Base-by-base conservation (phyloP, 2,888 invertebrate species). In the Caenorhabditis parvicauda region DNA sequence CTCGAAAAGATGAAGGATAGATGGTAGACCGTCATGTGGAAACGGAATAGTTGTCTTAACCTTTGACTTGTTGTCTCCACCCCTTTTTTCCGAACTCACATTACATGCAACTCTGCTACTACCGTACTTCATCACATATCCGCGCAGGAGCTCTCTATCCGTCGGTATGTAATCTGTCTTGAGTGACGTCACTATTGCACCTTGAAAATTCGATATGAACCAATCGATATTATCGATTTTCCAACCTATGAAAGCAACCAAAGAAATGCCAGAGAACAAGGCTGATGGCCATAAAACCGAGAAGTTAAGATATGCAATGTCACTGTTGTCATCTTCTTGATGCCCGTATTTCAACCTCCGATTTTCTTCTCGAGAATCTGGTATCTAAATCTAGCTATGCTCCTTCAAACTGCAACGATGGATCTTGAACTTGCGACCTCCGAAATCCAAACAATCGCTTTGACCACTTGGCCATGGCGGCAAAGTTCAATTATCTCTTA, bases 261-360 rank as follows among this genome's bases (percentile, higher is more conserved):
- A 22, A 7, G 70, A 70, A 12, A 64, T 29, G n/a, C 59, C 22
- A 9, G 64, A 54, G 37, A 70, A 67, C 17, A 67, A n/a, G 9
- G 54, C 22, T 5, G 65, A 62, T 2, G 64, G 64, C 50, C 66
- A 59, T 43, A 74, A 42, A 22, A 77, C 42, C 7, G 64, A 60
- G 38, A 77, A 65, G 38, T 77, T 74, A 19, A 77, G 46, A 61
- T 77, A 77, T 14, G 75, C 75, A 29, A 77, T 79, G 55, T 77
- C 78, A 38, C 72, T 64, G 41, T 77, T 77, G 46, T 77, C 74
- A 41, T 79, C 78, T 46, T 77, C 77, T 6, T 62, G 41, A 45
- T 75, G 73, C 14, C 75, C 75, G 24, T 66, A 71, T 39, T 70
- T 70, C 32, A 68, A 44, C 29, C 54, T 9, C 2, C 65, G 54